Base-by-base conservation (phyloP, 2,113 vertebrate species). In the Channa argus region DNA sequence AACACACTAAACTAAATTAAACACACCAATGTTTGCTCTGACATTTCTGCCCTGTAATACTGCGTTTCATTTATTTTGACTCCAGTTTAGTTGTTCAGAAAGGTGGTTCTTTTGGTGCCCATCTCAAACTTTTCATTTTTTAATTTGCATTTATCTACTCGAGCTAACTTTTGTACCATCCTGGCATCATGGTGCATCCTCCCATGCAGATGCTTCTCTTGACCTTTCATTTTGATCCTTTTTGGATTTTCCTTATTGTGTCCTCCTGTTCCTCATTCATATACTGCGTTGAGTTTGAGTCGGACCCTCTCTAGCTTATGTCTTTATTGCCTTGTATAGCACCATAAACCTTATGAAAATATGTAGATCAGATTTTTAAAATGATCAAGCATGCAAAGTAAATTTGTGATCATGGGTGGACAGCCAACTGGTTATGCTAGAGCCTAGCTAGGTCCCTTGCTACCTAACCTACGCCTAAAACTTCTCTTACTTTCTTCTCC, bases 401-500 rank as follows among this genome's bases (percentile, higher is more conserved):
- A n/a, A 51, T 13, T 52, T 58, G 46, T 51, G 53, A 39, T 81
- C 71, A n/a, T 65, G 63, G 74, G 71, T 68, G 73, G 81, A 79
- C 75, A 64, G 68, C 53, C 3, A 43, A 44, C 15, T 74, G 68
- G 53, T 72, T 33, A 33, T 43, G 6, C 65, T 73, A 0, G 54
- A 77, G 55, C 44, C 65, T 85, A 11, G 76, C 66, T 81, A 54
- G 71, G 72, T 88, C 86, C 89, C 86, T 85, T 53, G 37, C 78
- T 80, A 83, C 79, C 71, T 89, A 88, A 89, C 85, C 89, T 86
- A 34, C 74, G 61, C 87, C 77, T 88, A 74, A 83, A 89, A 84
- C 80, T 51, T 88, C 61, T 91, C 87, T 91, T 78, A 78, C 80
- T 83, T 80, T 88, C 69, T 88, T 87, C 76, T 87, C 51, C 87